Percentiles rank a stretch among this genome's conserved stretches.
phyloP scores from a whole-genome alignment of 2,888 invertebrate species.

The Lithosia quadra region DNA sequence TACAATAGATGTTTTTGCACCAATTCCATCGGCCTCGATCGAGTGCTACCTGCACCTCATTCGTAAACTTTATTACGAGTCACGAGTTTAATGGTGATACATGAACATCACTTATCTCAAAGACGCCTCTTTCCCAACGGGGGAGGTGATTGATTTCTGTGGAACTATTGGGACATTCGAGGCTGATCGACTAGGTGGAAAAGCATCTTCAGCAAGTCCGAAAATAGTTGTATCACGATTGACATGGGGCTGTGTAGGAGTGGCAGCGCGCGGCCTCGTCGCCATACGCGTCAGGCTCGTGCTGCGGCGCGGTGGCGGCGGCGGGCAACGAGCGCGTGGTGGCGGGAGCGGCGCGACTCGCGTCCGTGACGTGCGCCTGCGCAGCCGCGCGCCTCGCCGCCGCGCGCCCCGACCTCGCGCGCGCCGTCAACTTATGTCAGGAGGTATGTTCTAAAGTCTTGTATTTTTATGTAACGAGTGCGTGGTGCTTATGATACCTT shows the following conservation, averaged over 20 bases:
- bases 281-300: conserved; percentile 50
- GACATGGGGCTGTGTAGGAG: conserved; percentile 59
- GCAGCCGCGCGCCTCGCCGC: conserved; percentile 79
- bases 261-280: conserved; percentile 78
- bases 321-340: conserved; percentile 76
- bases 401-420: conserved; percentile 69
- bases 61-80: not conserved
- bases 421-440: conserved; percentile 73
- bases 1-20: not conserved
- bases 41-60: not conserved
- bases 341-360: conserved; percentile 79
- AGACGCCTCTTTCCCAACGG: not conserved
- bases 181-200: not conserved
- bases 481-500: too few species aligned
- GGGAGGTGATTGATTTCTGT: too few species aligned
- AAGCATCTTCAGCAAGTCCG: not conserved
- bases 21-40: not conserved
- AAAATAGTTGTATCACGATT: not conserved
- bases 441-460: conserved; percentile 59
- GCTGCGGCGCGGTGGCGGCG: conserved; percentile 31
- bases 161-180: not conserved
- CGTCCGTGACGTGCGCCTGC: conserved; percentile 81
- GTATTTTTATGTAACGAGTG: too few species aligned
- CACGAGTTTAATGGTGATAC: not conserved
- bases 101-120: not conserved